Conservation (phyloP, 2,888 invertebrate species). For the Eretmocerus hayati region DNA sequence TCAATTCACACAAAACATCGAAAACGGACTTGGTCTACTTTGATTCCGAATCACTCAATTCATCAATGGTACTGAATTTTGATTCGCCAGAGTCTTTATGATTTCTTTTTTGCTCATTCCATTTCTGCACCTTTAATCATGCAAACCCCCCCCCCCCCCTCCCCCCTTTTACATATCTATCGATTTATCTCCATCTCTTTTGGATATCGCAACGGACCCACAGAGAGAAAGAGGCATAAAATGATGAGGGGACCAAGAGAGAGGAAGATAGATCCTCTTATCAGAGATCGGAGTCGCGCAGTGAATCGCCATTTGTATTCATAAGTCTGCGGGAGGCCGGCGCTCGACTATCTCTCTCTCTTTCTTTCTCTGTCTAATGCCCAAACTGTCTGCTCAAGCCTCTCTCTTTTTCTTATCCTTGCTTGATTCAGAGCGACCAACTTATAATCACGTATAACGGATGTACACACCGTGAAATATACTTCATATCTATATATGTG, state of each 20-base stretch:
- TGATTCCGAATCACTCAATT: too few species aligned
- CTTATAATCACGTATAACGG: too few species aligned
- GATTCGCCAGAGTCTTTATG: too few species aligned
- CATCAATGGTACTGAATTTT: too few species aligned
- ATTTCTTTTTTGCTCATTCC: conserved; percentile 3
- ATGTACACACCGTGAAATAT: too few species aligned
- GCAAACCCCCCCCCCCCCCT: neutral
- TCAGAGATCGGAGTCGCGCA: conserved; percentile 46
- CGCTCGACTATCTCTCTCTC: conserved; percentile 32
- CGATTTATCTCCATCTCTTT: conserved; percentile 13
- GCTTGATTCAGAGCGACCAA: too few species aligned
- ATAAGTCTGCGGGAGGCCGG: conserved; percentile 48
- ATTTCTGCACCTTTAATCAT: neutral
- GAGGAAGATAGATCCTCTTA: too few species aligned
- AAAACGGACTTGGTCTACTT: too few species aligned
- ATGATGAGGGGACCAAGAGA: too few species aligned
- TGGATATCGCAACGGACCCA: neutral
- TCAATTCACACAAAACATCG: too few species aligned
- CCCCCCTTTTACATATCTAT: conserved; percentile 4
- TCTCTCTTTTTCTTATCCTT: too few species aligned
- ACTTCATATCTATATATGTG: too few species aligned
- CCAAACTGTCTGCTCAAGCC: neutral
- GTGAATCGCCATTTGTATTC: conserved; percentile 48
- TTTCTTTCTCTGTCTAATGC: conserved; percentile 11
- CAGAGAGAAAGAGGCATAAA: conserved; percentile 5